A percentile compares a stretch with the other conserved stretches of the same genome.
Conservation (phyloP, 2,888 invertebrate species). For the Petrophora chlorosata region DNA sequence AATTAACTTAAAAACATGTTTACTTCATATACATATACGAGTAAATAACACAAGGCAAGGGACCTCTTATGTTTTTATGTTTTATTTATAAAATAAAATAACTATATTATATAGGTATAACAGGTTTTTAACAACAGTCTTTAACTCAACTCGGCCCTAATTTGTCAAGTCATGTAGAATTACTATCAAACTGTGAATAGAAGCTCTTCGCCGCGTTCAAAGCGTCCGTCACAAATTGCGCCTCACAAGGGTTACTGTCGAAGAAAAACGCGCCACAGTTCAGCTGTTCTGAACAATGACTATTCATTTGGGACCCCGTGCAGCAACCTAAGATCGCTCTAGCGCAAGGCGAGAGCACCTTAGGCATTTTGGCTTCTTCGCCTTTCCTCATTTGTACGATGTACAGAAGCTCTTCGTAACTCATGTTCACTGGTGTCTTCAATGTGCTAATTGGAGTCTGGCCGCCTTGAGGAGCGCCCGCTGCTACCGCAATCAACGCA, state of each 20-base stretch:
- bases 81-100: too few relatives aligned
- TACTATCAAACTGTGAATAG: conserved; percentile 60
- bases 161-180: conserved; percentile 23
- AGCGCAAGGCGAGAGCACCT: conserved; percentile 84
- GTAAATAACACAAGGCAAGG: too few relatives aligned
- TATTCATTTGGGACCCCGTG: conserved; percentile 68
- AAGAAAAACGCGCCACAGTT: conserved; percentile 90
- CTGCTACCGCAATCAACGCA: conserved; percentile 42
- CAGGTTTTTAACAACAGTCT: conserved; percentile 8
- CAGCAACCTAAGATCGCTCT: conserved; percentile 92
- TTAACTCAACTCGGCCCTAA: background rate
- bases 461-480: conserved; percentile 48
- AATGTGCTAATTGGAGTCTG: conserved; percentile 54
- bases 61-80: too few relatives aligned
- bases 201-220: conserved; percentile 71
- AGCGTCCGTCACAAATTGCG: conserved; percentile 84
- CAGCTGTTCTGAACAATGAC: conserved; percentile 88
- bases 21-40: too few relatives aligned
- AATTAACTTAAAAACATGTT: too few relatives aligned
- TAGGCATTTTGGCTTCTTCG: conserved; percentile 39
- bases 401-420: conserved; percentile 62
- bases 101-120: background rate
- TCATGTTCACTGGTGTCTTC: conserved; percentile 56
- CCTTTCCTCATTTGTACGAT: conserved; percentile 57
- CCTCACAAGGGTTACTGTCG: conserved; percentile 89